Evolutionary conservation across 2,888 invertebrate species (phyloP).

Genomic region (Stenolophus ochropezus): DNA sequence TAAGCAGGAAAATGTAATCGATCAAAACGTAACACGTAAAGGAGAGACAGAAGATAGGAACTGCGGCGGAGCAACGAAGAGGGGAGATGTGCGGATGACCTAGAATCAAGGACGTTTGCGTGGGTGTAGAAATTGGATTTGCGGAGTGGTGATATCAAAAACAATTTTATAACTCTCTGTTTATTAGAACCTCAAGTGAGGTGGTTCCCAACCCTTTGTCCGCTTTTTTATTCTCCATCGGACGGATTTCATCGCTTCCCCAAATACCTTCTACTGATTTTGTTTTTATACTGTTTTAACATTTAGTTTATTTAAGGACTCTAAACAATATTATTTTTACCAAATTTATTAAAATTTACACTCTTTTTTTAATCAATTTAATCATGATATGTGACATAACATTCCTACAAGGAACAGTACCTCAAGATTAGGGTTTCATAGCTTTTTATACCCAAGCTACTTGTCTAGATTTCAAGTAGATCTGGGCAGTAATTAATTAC

Average conservation of each 20-base stretch:
- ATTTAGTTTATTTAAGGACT: constrained; percentile 9
- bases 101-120: constrained; percentile 53
- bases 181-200: constrained; percentile 36
- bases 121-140: constrained; percentile 44
- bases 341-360: background rate
- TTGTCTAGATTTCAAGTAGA: too few species aligned
- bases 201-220: constrained; percentile 21
- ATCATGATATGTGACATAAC: too few species aligned
- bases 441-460: too few species aligned
- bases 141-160: constrained; percentile 43
- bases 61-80: constrained; percentile 3
- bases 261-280: background rate
- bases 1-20: constrained; percentile 53
- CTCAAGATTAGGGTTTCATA: too few species aligned
- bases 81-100: constrained; percentile 43
- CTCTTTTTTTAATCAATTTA: background rate
- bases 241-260: constrained; percentile 5
- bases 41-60: background rate
- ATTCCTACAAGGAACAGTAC: too few species aligned
- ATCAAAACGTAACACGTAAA: constrained; percentile 55
- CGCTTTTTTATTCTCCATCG: constrained; percentile 21
- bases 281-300: constrained; percentile 16
- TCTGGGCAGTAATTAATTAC: too few species aligned
- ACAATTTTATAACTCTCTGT: constrained; percentile 49
- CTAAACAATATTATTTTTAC: background rate